These are phyloP conservation scores for Harlomillsia oculata DNA, from an alignment of 1,140 invertebrate genomes.

Conservation along the genomic window DNA sequence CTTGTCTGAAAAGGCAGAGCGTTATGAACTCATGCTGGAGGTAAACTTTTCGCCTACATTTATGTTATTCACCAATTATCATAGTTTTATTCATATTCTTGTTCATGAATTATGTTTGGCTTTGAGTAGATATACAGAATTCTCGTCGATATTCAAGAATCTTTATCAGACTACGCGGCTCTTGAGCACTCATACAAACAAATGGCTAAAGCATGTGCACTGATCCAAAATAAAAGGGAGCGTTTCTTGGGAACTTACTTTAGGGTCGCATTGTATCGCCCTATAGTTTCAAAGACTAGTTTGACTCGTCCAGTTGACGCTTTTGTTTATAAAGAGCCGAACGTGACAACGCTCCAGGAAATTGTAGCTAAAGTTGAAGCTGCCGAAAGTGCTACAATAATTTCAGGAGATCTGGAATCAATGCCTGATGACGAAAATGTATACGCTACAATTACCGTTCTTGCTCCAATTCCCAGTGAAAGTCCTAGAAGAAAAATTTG, in stretches of 20 bases:
- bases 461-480: conserved; percentile 30
- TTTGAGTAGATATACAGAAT: conserved; percentile 30
- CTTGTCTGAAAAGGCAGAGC: conserved; percentile 29
- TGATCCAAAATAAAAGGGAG: conserved; percentile 35
- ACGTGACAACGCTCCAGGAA: conserved; percentile 35
- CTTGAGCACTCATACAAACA: conserved; percentile 34
- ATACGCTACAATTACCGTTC: conserved; percentile 34
- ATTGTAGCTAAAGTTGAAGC: conserved; percentile 33
- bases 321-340: conserved; percentile 34
- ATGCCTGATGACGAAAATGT: conserved; percentile 28
- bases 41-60: conserved; percentile 7
- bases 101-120: not conserved
- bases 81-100: not conserved
- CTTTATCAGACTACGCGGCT: conserved; percentile 31
- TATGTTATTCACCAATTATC: not conserved
- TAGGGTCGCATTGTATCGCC: conserved; percentile 29
- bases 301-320: conserved; percentile 23
- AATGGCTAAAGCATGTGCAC: conserved; percentile 30
- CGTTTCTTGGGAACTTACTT: conserved; percentile 35
- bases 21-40: conserved; percentile 35
- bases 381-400: conserved; percentile 28
- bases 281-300: conserved; percentile 13
- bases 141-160: conserved; percentile 34
- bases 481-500: conserved; percentile 33
- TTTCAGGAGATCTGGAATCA: conserved; percentile 29